phyloP scores from a whole-genome alignment of 1,140 invertebrate species.

The Tetramorium parvispinum region DNA sequence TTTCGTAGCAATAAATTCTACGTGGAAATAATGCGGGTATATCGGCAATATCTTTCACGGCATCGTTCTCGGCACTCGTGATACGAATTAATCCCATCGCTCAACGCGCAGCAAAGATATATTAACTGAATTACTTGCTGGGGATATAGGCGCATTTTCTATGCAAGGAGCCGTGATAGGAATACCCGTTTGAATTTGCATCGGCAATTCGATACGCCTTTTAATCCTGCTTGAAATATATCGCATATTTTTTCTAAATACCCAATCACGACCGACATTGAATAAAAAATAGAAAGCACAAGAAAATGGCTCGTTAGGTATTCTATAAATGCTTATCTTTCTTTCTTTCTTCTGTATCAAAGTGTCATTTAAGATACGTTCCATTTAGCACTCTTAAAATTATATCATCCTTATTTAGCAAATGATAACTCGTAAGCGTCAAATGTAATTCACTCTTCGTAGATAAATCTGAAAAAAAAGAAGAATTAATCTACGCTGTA shows the following conservation, averaged over 20 bases:
- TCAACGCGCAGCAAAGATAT: slow-evolving; percentile 18
- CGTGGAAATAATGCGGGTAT: slow-evolving; percentile 64
- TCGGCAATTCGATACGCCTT: neutral
- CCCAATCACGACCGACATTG: neutral
- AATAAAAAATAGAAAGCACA: neutral
- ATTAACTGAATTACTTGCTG: slow-evolving; percentile 34
- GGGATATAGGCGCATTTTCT: neutral
- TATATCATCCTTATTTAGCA: no score
- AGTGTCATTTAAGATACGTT: neutral
- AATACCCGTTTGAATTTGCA: slow-evolving; percentile 1
- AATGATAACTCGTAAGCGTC: no score
- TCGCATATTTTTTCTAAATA: neutral
- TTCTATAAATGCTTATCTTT: neutral
- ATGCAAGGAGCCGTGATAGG: neutral
- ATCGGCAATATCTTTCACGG: slow-evolving; percentile 36
- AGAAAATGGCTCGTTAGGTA: neutral
- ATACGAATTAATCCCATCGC: slow-evolving; percentile 64
- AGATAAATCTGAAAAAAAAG: neutral
- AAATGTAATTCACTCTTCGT: neutral
- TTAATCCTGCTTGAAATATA: neutral
- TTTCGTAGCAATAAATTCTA: slow-evolving; percentile 65
- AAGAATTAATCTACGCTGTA: neutral
- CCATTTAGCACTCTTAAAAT: no score
- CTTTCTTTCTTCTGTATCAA: neutral
- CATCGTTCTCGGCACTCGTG: slow-evolving; percentile 57